These are phyloP conservation scores for Clarias macrocephalus DNA, from an alignment of 2,113 vertebrate species.

Conservation along the genomic window DNA sequence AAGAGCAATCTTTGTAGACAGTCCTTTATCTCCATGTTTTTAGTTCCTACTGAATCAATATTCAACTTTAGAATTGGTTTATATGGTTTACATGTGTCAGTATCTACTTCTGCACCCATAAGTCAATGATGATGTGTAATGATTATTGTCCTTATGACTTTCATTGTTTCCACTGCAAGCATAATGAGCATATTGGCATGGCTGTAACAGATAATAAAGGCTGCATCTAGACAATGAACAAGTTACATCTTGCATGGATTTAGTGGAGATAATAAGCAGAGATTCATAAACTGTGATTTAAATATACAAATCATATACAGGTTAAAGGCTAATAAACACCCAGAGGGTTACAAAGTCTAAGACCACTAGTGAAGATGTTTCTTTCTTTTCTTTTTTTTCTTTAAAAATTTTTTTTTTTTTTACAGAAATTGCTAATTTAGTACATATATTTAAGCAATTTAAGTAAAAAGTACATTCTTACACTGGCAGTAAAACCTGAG, in stretches of 20 bases:
- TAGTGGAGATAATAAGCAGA: background rate
- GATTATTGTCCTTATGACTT: background rate
- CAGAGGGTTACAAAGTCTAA: background rate
- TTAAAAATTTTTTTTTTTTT: background rate
- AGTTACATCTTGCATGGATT: background rate
- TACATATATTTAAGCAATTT: background rate
- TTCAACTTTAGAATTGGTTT: background rate
- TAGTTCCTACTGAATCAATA: conserved; percentile 6
- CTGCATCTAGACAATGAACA: background rate
- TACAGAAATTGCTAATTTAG: background rate
- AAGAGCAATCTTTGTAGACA: conserved; percentile 29
- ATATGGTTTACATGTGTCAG: background rate
- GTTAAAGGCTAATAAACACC: background rate
- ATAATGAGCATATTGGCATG: background rate
- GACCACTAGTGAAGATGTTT: background rate
- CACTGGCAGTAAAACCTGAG: background rate
- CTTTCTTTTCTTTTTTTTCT: no score
- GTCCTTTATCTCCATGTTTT: background rate
- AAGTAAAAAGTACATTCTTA: background rate
- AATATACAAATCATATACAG: background rate
- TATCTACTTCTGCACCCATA: background rate
- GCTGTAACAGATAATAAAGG: background rate
- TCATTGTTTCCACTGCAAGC: background rate
- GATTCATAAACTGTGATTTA: background rate
- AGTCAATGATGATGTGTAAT: background rate